These are phyloP conservation scores for Helogale parvula DNA, from an alignment of 2,113 vertebrate genomes.

Conservation along the genomic window DNA sequence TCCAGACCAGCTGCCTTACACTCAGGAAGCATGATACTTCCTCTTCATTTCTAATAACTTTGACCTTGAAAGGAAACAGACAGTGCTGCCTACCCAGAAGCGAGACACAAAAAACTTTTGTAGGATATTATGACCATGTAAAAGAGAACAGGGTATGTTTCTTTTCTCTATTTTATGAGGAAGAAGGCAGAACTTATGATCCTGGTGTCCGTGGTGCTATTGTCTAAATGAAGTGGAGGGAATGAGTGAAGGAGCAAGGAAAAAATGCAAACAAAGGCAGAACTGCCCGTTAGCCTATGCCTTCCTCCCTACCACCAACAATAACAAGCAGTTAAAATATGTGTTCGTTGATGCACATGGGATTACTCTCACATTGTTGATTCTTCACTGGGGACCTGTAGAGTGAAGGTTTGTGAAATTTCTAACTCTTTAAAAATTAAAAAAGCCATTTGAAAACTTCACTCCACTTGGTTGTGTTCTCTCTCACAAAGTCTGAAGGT, in stretches of 20 bases:
- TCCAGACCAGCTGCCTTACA: constrained; percentile 48
- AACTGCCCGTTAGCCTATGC: not conserved
- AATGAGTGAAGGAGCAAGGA: not conserved
- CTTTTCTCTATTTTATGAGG: not conserved
- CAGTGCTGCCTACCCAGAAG: not conserved
- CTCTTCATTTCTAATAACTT: constrained; percentile 53
- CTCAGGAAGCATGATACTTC: constrained; percentile 1
- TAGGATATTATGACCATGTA: not conserved
- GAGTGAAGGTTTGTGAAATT: not conserved
- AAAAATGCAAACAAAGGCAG: not conserved
- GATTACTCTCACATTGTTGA: not conserved
- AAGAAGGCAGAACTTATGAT: not conserved
- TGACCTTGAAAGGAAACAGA: constrained; percentile 59
- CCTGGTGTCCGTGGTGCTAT: not conserved
- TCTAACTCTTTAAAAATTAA: constrained; percentile 3
- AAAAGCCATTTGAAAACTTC: not conserved
- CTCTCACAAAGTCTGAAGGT: not conserved
- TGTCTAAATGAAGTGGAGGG: not conserved
- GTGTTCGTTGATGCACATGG: not conserved
- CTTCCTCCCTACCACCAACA: rapidly evolving
- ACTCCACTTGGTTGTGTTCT: not conserved
- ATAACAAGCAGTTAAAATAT: not conserved
- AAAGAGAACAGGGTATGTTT: not conserved
- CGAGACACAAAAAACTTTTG: not conserved
- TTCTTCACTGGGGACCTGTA: not conserved